Evolutionary conservation across 2,797 vertebrate species (phyloP), one percentile per base, ranked within the genome.

Genomic region (Huso huso): DNA sequence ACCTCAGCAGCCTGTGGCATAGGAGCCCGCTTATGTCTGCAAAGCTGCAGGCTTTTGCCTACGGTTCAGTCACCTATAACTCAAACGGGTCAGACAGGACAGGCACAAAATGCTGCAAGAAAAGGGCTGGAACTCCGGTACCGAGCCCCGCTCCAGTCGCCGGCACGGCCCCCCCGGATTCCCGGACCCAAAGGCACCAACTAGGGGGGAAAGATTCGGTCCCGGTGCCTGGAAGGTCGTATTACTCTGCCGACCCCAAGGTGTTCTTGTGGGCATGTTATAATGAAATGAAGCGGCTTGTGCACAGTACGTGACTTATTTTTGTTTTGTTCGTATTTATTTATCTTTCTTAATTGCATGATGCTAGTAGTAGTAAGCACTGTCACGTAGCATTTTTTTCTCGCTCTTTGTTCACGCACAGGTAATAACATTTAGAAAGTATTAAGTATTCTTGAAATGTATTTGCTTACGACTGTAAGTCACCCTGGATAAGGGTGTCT

Each of bases 251-350:
- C 1, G 76, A 85, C 73, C 70, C 77, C 63, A 83, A 72, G 63
- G 73, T 75, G 5, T 87, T 80, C 67, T 63, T 87, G 50, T 89
- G 89, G 88, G 71, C 78, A 9, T 78, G 87, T 0, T 87, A 91
- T 68, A 84, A 80, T 23, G 88, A 90, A 13, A 77, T 78, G 75
- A 87, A 83, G 55, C 77, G 87, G 49, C 73, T 84, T 57, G 87
- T 87, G 63, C 84, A 91, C 76, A 89, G 90, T 91, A 82, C 80
- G 74, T 64, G 9, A 13, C 55, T 12, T 18, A 18, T 18, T 18
- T 18, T 18, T 18, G 15, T 18, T 18, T 18, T 18, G 15, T 18
- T 18, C 15, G 1, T 18, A 18, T 18, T 18, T 18, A 18, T 18
- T 18, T 18, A n/a, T n/a, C n/a, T 18, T 18, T 18, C 1, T 18